Conservation (phyloP, 2,113 vertebrate genomes). For the Spermophilus dauricus region DNA sequence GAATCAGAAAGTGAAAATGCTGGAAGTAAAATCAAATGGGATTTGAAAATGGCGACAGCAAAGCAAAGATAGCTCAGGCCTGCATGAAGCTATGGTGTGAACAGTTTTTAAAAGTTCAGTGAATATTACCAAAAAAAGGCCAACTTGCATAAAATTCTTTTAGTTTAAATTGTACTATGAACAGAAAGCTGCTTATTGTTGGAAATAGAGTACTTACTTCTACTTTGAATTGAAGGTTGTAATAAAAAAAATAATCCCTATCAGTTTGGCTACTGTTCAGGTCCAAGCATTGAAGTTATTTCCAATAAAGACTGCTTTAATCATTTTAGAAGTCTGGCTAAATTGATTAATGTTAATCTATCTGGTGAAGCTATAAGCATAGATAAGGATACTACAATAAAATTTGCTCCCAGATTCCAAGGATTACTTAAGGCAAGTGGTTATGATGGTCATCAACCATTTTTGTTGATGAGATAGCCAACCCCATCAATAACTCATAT, state of each 20-base stretch:
- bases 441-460: constrained; percentile 8
- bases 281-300: constrained; percentile 55
- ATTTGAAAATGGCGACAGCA: constrained; percentile 61
- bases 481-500: constrained; percentile 48
- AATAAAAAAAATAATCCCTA: constrained; percentile 13
- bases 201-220: constrained; percentile 30
- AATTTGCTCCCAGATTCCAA: constrained; percentile 27
- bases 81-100: neutral
- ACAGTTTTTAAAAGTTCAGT: constrained; percentile 35
- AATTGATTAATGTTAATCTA: constrained; percentile 33
- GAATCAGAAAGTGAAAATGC: constrained; percentile 44
- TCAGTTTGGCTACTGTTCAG: constrained; percentile 50
- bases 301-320: constrained; percentile 58
- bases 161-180: constrained; percentile 51
- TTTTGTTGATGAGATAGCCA: neutral
- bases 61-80: constrained; percentile 17
- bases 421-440: constrained; percentile 15
- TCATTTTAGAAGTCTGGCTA: constrained; percentile 42
- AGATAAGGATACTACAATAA: neutral
- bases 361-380: constrained; percentile 23
- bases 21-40: constrained; percentile 53
- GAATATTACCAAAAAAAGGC: neutral
- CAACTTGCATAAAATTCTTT: neutral
- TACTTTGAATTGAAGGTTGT: constrained; percentile 53
- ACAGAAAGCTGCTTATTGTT: constrained; percentile 12